Evolutionary conservation across 2,888 invertebrate genomes (phyloP).

Genomic region (Drosophila buzzatii): DNA sequence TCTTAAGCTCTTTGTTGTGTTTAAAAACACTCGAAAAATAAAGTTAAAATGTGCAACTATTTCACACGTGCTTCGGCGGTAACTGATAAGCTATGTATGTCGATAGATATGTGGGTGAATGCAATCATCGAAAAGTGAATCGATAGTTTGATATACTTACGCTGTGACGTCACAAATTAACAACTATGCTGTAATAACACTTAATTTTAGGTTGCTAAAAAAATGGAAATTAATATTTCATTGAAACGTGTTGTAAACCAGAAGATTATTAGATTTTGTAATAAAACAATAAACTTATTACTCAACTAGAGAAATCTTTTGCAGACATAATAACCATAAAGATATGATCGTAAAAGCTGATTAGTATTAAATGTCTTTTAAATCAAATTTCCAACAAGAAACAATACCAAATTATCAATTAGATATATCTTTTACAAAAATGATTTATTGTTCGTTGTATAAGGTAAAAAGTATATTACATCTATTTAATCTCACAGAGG

Average conservation of each 20-base stretch:
- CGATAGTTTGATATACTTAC: constrained; percentile 9
- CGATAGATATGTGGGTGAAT: constrained; percentile 31
- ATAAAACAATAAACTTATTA: too few relatives aligned
- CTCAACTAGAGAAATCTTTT: too few relatives aligned
- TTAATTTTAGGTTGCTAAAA: not conserved
- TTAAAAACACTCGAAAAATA: constrained; percentile 11
- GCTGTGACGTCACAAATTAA: constrained; percentile 19
- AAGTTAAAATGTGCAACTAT: constrained; percentile 21
- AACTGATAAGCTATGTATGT: constrained; percentile 6
- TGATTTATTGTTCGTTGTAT: constrained; percentile 31
- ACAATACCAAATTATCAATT: not conserved
- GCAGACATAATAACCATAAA: too few relatives aligned
- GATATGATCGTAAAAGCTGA: too few relatives aligned
- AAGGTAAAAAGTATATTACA: constrained; percentile 55
- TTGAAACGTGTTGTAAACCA: too few relatives aligned
- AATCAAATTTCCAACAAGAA: not conserved
- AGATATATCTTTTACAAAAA: constrained; percentile 7
- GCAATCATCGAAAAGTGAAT: not conserved
- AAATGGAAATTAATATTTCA: not conserved
- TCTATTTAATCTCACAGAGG: constrained; percentile 72
- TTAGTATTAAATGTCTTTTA: too few relatives aligned
- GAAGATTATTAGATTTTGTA: too few relatives aligned
- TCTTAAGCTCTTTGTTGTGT: constrained; percentile 26
- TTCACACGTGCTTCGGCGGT: constrained; percentile 61
- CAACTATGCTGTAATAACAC: constrained; percentile 9